These are phyloP conservation scores for Caenorhabditis inopinata DNA, from an alignment of 1,140 invertebrate genomes.

Conservation along the genomic window DNA sequence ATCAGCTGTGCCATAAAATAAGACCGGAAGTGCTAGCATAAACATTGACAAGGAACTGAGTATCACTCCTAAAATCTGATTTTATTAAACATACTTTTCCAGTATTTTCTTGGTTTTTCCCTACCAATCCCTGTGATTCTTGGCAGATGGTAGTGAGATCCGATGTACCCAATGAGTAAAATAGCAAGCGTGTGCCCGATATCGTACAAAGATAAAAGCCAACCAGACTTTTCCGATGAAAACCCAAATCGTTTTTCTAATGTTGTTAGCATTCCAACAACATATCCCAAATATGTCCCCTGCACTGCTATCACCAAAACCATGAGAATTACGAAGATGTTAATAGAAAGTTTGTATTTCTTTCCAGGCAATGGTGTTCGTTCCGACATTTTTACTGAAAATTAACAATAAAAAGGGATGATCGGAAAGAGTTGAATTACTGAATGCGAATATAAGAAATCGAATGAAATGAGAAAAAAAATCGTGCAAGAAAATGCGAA, in stretches of 20 bases:
- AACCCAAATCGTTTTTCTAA: conserved; percentile 41
- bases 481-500: neutral
- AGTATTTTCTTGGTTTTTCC: neutral
- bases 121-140: conserved; percentile 45
- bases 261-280: conserved; percentile 43
- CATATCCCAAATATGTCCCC: conserved; percentile 43
- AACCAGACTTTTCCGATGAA: conserved; percentile 13
- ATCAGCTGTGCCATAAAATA: conserved; percentile 35
- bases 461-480: neutral
- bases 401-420: too few relatives aligned
- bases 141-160: conserved; percentile 34
- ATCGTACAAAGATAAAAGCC: conserved; percentile 42
- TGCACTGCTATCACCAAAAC: conserved; percentile 36
- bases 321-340: conserved; percentile 40
- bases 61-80: conserved; percentile 19
- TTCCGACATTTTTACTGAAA: neutral
- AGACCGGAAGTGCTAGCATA: conserved; percentile 37
- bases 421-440: too few relatives aligned
- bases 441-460: neutral
- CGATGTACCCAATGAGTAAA: conserved; percentile 42
- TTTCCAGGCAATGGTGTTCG: neutral
- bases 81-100: neutral
- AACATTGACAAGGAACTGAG: conserved; percentile 46
- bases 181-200: conserved; percentile 46
- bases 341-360: conserved; percentile 9